These are phyloP conservation scores for Gobius niger DNA, from an alignment of 2,113 vertebrate species.

Conservation along the genomic window DNA sequence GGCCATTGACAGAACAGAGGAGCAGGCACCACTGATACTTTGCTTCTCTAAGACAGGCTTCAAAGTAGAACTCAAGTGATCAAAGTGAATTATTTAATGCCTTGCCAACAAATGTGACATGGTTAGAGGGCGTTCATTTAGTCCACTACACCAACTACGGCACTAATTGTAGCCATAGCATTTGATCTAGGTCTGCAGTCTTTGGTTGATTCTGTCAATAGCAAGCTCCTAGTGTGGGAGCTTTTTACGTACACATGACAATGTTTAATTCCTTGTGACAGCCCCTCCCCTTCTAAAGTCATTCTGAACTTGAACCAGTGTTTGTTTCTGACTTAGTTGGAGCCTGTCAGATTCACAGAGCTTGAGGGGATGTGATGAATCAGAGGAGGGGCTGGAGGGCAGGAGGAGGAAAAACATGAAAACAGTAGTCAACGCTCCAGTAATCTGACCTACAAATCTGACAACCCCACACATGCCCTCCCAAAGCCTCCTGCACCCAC, in stretches of 20 bases:
- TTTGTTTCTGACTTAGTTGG: neutral
- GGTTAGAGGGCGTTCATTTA: too few relatives aligned
- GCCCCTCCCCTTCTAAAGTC: neutral
- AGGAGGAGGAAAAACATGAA: conserved; percentile 28
- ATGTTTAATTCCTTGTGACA: neutral
- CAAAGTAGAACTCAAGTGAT: too few relatives aligned
- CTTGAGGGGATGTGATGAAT: neutral
- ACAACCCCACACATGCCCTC: conserved; percentile 28
- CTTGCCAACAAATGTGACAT: too few relatives aligned
- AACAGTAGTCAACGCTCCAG: conserved; percentile 41
- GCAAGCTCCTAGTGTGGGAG: neutral
- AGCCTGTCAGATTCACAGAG: conserved; percentile 6
- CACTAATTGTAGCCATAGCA: too few relatives aligned
- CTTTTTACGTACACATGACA: neutral
- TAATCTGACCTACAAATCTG: conserved; percentile 53
- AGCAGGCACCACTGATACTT: neutral
- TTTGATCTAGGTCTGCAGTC: too few relatives aligned
- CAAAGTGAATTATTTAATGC: too few relatives aligned
- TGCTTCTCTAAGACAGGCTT: too few relatives aligned
- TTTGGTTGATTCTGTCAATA: neutral
- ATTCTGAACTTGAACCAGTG: conserved; percentile 20
- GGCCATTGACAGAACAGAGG: neutral
- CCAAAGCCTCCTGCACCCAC: conserved; percentile 27
- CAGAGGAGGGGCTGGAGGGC: conserved; percentile 11
- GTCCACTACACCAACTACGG: too few relatives aligned